Conservation (phyloP, 2,797 vertebrate species). For the Triplophysa yarkandensis region DNA sequence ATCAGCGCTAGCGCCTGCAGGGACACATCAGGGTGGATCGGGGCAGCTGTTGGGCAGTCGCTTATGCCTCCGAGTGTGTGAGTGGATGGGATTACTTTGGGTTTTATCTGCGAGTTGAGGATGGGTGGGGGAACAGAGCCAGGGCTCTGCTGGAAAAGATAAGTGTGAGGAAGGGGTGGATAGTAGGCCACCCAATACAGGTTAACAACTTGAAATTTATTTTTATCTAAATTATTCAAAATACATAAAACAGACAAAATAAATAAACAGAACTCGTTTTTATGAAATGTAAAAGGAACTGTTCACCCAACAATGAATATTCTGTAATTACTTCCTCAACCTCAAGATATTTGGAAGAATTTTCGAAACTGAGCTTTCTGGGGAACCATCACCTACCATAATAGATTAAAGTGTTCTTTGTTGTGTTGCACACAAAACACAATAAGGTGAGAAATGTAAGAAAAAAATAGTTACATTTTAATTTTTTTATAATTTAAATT, state of each 20-base stretch:
- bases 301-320: too few relatives aligned
- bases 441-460: too few relatives aligned
- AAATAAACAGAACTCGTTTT: neutral
- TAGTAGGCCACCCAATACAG: constrained; percentile 23
- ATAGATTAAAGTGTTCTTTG: too few relatives aligned
- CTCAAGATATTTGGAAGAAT: too few relatives aligned
- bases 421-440: too few relatives aligned
- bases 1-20: constrained; percentile 57
- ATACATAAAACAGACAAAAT: neutral
- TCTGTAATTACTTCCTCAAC: too few relatives aligned
- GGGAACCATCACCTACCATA: too few relatives aligned
- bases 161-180: constrained; percentile 52
- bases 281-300: too few relatives aligned
- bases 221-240: neutral
- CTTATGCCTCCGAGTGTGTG: constrained; percentile 47
- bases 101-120: constrained; percentile 68
- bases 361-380: too few relatives aligned
- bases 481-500: too few relatives aligned
- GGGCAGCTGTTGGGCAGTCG: constrained; percentile 33
- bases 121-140: constrained; percentile 51
- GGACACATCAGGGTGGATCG: constrained; percentile 45
- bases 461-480: too few relatives aligned
- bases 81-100: constrained; percentile 69
- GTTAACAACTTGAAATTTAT: neutral
- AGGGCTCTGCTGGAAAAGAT: constrained; percentile 69